Evolutionary conservation across 2,113 vertebrate species (phyloP).

Genomic region (Heterochromis multidens): DNA sequence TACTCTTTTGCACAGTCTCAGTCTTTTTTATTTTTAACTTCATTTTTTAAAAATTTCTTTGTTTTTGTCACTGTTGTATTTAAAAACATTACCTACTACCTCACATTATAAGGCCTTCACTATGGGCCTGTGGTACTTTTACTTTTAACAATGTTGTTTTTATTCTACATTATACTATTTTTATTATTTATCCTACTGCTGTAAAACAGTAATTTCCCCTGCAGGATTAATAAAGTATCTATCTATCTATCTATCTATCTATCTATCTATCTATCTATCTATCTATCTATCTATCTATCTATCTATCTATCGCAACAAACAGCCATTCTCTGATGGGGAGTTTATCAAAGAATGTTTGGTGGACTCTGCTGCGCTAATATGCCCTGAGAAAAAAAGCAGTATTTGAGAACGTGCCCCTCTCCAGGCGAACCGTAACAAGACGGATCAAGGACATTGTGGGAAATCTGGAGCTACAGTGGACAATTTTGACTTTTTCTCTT

Average conservation of each 20-base stretch:
- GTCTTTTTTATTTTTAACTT: not conserved
- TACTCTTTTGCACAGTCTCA: fast-evolving
- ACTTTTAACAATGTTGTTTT: not conserved
- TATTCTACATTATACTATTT: not conserved
- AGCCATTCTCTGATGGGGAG: too few relatives aligned
- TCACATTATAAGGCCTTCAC: not conserved
- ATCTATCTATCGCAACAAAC: too few relatives aligned
- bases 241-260: too few relatives aligned
- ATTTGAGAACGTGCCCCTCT: not conserved
- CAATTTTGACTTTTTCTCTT: not conserved
- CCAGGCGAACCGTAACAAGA: not conserved
- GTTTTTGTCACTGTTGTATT: too few relatives aligned
- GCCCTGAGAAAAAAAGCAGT: not conserved
- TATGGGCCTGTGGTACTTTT: not conserved
- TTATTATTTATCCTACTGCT: too few relatives aligned
- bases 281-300: not conserved
- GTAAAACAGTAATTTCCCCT: too few relatives aligned
- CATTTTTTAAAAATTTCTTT: not conserved
- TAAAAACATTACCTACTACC: not conserved
- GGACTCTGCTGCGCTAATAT: not conserved
- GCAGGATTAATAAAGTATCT: too few relatives aligned
- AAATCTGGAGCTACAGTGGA: not conserved
- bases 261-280: too few relatives aligned
- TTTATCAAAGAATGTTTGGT: not conserved
- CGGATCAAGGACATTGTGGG: not conserved